Percentiles rank a stretch among this genome's conserved stretches.
Evolutionary conservation across 2,113 vertebrate species (phyloP).

Genomic region (Sturnus vulgaris): DNA sequence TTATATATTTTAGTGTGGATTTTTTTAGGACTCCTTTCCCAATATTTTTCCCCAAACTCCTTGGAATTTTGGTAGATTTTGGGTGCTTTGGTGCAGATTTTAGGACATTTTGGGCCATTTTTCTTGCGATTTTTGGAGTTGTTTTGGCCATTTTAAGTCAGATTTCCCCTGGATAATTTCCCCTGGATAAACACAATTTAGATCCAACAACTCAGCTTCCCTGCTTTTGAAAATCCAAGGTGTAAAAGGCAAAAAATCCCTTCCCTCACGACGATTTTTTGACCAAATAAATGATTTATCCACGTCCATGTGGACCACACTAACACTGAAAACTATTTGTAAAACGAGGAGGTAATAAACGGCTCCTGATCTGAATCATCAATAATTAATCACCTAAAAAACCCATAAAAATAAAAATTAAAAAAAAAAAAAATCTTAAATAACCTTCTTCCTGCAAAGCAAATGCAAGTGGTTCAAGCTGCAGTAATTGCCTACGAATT

Average conservation of each 20-base stretch:
- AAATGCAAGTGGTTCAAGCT: slow-evolving; percentile 57
- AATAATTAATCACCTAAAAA: slow-evolving; percentile 53
- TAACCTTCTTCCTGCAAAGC: slow-evolving; percentile 59
- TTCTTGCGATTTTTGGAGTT: too few relatives aligned
- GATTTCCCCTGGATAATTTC: too few relatives aligned
- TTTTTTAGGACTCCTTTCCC: too few relatives aligned
- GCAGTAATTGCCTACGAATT: slow-evolving; percentile 67
- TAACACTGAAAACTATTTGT: background rate
- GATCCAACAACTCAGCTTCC: background rate
- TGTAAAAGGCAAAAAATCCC: background rate
- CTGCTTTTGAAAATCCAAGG: background rate
- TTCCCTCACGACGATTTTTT: background rate
- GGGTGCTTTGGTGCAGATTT: too few relatives aligned
- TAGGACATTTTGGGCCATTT: too few relatives aligned
- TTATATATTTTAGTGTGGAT: too few relatives aligned
- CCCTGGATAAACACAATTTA: background rate
- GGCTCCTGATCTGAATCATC: slow-evolving; percentile 53
- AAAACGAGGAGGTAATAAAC: slow-evolving; percentile 59
- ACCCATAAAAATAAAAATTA: background rate
- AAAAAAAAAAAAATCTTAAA: slow-evolving; percentile 21
- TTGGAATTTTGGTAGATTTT: too few relatives aligned
- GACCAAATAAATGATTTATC: background rate
- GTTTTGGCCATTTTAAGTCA: too few relatives aligned
- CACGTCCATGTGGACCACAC: background rate
- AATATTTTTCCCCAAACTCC: too few relatives aligned